Conservation (phyloP, 2,113 vertebrate genomes). For the Scolopax mira region DNA sequence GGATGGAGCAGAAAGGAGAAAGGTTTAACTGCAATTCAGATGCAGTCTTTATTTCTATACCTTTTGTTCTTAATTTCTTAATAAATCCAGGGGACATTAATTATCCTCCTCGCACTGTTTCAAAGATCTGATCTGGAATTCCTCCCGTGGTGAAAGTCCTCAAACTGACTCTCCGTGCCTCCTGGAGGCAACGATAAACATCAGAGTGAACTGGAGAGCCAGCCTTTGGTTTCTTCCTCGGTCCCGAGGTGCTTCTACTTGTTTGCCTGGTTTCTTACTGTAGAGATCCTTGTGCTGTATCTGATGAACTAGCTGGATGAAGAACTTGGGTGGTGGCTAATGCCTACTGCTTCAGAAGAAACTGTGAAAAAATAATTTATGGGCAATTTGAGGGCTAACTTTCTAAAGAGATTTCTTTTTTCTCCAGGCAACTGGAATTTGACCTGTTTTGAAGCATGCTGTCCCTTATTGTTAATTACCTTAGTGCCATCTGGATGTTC, state of each 20-base stretch:
- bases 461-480: constrained; percentile 30
- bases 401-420: constrained; percentile 18
- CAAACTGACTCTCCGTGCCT: background rate
- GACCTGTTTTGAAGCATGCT: background rate
- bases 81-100: background rate
- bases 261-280: background rate
- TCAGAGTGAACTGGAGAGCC: background rate
- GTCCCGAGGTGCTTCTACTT: background rate
- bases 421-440: background rate
- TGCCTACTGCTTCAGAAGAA: constrained; percentile 4
- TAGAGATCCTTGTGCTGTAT: background rate
- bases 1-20: background rate
- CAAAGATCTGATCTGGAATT: background rate
- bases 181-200: background rate
- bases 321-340: background rate
- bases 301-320: background rate
- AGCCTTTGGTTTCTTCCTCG: background rate
- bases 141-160: background rate
- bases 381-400: background rate
- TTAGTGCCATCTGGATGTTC: constrained; percentile 26
- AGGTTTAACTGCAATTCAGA: background rate
- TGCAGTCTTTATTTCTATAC: background rate
- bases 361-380: background rate
- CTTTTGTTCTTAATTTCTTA: background rate
- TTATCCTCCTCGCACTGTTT: background rate